These are phyloP conservation scores for Misgurnus mizolepis DNA, from an alignment of 2,113 vertebrate species.

Conservation along the genomic window DNA sequence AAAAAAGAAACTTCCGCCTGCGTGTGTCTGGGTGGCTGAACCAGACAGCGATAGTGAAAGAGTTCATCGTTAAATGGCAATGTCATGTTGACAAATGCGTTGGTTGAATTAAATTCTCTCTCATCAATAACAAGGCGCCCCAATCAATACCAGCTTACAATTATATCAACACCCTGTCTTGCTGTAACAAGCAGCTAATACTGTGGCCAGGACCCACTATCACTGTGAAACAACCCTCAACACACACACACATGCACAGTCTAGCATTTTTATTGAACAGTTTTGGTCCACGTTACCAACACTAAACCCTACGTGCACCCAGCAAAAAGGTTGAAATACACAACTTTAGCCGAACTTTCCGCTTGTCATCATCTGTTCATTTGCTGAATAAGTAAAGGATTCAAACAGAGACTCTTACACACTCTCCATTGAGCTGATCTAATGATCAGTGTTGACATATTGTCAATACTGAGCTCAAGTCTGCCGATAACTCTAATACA, in stretches of 20 bases:
- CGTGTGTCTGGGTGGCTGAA: slow-evolving; percentile 57
- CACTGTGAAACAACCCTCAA: slow-evolving; percentile 12
- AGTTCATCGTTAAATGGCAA: slow-evolving; percentile 78
- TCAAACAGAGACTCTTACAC: slow-evolving; percentile 6
- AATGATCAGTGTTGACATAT: slow-evolving; percentile 75
- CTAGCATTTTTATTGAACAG: background rate
- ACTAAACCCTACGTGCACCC: background rate
- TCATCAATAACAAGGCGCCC: slow-evolving; percentile 75
- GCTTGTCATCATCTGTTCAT: background rate
- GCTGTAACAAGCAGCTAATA: slow-evolving; percentile 49
- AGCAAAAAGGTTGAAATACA: background rate
- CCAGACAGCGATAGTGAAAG: slow-evolving; percentile 58
- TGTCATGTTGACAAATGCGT: slow-evolving; percentile 80
- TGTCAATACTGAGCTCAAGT: slow-evolving; percentile 67
- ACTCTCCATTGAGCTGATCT: slow-evolving; percentile 59
- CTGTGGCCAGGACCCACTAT: slow-evolving; percentile 42
- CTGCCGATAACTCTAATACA: slow-evolving; percentile 71
- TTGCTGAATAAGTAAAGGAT: slow-evolving; percentile 15
- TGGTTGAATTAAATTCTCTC: slow-evolving; percentile 79
- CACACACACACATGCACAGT: slow-evolving; percentile 18
- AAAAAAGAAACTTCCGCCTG: slow-evolving; percentile 46
- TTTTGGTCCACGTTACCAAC: too few relatives aligned
- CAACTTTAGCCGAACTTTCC: background rate
- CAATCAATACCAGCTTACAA: slow-evolving; percentile 77
- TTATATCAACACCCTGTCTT: slow-evolving; percentile 71